Evolutionary conservation across 2,113 vertebrate genomes (phyloP).

Genomic region (Anarhynchus alexandrinus): DNA sequence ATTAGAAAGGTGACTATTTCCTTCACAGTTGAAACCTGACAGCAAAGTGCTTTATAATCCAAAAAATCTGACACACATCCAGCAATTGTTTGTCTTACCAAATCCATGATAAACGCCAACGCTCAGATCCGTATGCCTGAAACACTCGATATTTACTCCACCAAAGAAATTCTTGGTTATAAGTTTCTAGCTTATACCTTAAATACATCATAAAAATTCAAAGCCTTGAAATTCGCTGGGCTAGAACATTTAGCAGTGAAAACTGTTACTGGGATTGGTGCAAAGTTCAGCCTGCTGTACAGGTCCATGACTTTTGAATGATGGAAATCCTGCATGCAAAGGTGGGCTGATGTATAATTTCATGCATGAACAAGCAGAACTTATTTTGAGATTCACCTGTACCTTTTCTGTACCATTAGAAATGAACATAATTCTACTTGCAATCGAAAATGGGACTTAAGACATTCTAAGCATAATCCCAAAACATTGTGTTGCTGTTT

Average conservation of each 20-base stretch:
- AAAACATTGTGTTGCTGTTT: background rate
- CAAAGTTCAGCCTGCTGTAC: background rate
- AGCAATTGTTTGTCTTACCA: background rate
- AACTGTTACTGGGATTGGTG: background rate
- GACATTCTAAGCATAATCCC: background rate
- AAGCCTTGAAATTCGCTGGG: background rate
- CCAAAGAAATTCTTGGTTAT: background rate
- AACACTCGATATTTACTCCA: background rate
- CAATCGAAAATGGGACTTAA: background rate
- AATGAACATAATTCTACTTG: background rate
- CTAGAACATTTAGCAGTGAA: background rate
- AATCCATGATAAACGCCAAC: background rate
- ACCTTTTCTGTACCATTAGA: background rate
- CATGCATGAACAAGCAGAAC: background rate
- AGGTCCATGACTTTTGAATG: background rate
- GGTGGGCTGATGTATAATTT: background rate
- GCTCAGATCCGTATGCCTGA: background rate
- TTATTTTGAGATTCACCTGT: background rate
- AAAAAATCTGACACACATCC: background rate
- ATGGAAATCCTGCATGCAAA: background rate
- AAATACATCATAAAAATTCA: background rate
- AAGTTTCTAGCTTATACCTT: background rate
- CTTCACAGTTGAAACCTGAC: background rate
- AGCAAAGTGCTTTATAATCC: background rate
- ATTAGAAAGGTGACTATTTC: background rate